Percentiles rank a stretch among this genome's conserved stretches.
These are phyloP conservation scores for Alectura lathami DNA, from an alignment of 2,113 vertebrate genomes.

Conservation along the genomic window DNA sequence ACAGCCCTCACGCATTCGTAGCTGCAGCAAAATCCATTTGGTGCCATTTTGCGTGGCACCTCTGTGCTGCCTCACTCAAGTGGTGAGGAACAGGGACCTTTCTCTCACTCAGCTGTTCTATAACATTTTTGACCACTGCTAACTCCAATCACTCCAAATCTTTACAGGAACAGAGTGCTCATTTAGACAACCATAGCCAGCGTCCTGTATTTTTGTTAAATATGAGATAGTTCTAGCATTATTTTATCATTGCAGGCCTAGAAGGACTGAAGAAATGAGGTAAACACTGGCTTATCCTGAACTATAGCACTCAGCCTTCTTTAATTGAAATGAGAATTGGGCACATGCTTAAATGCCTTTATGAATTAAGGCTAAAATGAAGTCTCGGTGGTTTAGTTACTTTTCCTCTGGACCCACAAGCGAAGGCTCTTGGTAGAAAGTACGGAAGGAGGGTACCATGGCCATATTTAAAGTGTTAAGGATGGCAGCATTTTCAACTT, in stretches of 20 bases:
- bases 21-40: background rate
- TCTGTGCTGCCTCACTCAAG: background rate
- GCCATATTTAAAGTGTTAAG: background rate
- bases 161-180: background rate
- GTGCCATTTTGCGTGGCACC: background rate
- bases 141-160: background rate
- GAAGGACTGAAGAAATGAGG: background rate
- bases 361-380: background rate
- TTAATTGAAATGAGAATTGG: background rate
- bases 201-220: background rate
- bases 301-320: background rate
- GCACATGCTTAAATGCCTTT: background rate
- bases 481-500: background rate
- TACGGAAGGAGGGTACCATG: background rate
- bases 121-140: background rate
- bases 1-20: background rate
- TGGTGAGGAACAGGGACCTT: background rate
- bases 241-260: background rate
- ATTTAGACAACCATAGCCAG: background rate
- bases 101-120: background rate
- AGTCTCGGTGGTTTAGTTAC: background rate
- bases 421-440: background rate
- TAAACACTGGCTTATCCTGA: background rate
- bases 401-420: background rate
- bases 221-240: background rate